Percentiles rank a stretch among this genome's conserved stretches.
Conservation (phyloP, 2,888 invertebrate species). For the Clivina fossor region DNA sequence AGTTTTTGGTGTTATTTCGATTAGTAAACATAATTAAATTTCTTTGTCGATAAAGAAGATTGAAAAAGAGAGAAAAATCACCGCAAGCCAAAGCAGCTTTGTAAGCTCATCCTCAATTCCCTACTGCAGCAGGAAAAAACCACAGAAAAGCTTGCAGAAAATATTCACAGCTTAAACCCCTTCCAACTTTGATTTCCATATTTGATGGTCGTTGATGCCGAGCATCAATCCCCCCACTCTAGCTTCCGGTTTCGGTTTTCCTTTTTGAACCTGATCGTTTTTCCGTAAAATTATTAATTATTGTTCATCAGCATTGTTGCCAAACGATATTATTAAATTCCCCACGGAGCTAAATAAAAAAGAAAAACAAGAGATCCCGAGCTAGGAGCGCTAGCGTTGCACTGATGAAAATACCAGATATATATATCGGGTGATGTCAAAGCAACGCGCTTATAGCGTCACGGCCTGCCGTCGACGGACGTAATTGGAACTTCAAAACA, state of each 20-base stretch:
- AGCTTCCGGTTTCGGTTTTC: slow-evolving; percentile 18
- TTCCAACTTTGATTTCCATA: too few species aligned
- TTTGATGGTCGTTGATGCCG: too few species aligned
- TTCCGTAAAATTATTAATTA: slow-evolving; percentile 33
- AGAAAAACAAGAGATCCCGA: slow-evolving; percentile 28
- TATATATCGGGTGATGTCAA: slow-evolving; percentile 28
- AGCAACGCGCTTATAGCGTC: slow-evolving; percentile 12
- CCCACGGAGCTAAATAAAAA: slow-evolving; percentile 25
- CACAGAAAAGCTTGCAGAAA: too few species aligned
- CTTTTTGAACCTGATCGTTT: slow-evolving; percentile 30
- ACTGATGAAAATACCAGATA: slow-evolving; percentile 22
- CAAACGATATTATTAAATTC: slow-evolving; percentile 31
- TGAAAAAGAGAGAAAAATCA: too few species aligned
- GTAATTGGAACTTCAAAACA: slow-evolving; percentile 50
- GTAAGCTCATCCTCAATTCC: neutral
- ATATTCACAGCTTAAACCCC: too few species aligned
- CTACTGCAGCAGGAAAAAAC: too few species aligned
- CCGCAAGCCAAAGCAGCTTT: neutral
- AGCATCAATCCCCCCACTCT: slow-evolving; percentile 4
- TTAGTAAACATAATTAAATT: too few species aligned
- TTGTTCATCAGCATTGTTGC: slow-evolving; percentile 32
- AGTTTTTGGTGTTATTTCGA: too few species aligned
- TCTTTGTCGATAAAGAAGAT: too few species aligned
- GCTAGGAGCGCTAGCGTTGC: neutral
- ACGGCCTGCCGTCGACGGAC: neutral